These are phyloP conservation scores for Sminthurides aquaticus DNA, from an alignment of 2,888 invertebrate species.

Conservation along the genomic window DNA sequence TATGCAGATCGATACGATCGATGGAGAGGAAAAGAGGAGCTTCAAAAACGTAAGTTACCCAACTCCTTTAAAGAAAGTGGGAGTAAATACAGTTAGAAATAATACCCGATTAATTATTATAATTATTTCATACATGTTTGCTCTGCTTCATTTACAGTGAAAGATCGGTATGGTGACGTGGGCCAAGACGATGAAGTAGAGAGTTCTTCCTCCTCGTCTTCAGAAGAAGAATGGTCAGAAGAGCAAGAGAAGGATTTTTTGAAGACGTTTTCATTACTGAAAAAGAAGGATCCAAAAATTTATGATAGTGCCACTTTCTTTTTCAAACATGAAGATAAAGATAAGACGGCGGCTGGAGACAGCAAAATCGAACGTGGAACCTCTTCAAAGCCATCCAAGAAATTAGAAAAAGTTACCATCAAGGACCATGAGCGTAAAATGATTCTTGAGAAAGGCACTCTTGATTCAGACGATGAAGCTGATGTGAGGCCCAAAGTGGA, in stretches of 20 bases:
- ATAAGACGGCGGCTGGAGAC: constrained; percentile 45
- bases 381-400: constrained; percentile 48
- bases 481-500: constrained; percentile 33
- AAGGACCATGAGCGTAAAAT: constrained; percentile 73
- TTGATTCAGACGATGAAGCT: constrained; percentile 46
- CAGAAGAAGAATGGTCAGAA: constrained; percentile 55
- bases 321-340: constrained; percentile 52
- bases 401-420: constrained; percentile 45
- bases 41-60: constrained; percentile 61
- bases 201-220: constrained; percentile 47
- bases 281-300: constrained; percentile 80
- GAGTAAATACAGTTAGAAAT: neutral
- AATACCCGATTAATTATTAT: neutral
- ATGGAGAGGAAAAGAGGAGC: constrained; percentile 78
- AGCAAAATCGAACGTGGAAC: constrained; percentile 52
- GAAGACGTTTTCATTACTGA: constrained; percentile 73
- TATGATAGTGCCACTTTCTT: constrained; percentile 70
- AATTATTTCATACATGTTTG: neutral
- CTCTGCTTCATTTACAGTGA: constrained; percentile 53
- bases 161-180: constrained; percentile 62
- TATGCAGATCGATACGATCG: constrained; percentile 77
- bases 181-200: constrained; percentile 49
- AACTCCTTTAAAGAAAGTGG: neutral
- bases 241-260: constrained; percentile 78
- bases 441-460: constrained; percentile 55